Evolutionary conservation across 2,797 vertebrate species (phyloP), one percentile per base, ranked within the genome.

Genomic region (Podarcis lilfordi): DNA sequence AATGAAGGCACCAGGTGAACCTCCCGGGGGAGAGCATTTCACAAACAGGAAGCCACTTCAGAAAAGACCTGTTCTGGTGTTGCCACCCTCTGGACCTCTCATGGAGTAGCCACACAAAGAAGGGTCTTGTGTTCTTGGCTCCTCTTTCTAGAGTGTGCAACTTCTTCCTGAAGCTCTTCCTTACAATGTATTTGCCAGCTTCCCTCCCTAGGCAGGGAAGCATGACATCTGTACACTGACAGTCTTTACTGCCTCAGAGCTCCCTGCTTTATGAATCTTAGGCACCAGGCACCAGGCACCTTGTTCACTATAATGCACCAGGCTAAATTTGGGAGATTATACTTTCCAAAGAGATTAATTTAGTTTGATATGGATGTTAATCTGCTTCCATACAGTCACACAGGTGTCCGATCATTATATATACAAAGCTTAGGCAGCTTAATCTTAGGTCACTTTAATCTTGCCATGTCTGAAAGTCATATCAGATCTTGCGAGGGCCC

Each of bases 401-500:
- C 32, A 86, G 35, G 19, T 87, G 29, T 84, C 87, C 79, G 43
- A 74, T 0, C 25, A 88, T 88, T 93, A 88, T 84, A 71, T 1
- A 80, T 55, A 89, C 9, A 80, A 92, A 90, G 61, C 29, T 89
- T 77, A 85, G 25, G 72, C 1, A 75, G 1, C 29, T 88, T 89
- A 6, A 72, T 89, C 3, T 74, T 89, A 83, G n/a, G 37, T 88
- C 37, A 69, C 2, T 77, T 91, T 83, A 80, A 72, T 32, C 80
- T 94, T 35, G 79, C 84, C 68, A 40, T 72, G 59, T 55, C 35
- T 78, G 66, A 5, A 68, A 2, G 61, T 93, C 84, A 78, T 87
- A 87, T 35, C 77, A 91, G 69, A 87, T 76, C 8, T 90, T 86
- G 89, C 59, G 78, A 61, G 23, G 72, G 37, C 17, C 40, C 89